Evolutionary conservation across 1,140 invertebrate species (phyloP).

Genomic region (Cotesia chilonis): DNA sequence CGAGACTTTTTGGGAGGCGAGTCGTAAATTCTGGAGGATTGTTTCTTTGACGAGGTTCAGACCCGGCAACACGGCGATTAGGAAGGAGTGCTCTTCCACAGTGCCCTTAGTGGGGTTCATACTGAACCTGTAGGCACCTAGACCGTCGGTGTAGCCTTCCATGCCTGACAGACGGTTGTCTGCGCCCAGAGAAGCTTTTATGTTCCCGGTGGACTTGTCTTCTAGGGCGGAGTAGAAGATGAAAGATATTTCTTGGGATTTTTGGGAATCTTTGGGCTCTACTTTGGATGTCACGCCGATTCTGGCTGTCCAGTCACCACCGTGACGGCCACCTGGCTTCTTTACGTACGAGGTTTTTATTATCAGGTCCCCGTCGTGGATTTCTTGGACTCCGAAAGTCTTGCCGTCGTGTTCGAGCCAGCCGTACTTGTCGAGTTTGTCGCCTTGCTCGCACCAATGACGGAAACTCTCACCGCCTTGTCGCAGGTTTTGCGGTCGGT

Average conservation of each 20-base stretch:
- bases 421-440: conserved; percentile 80
- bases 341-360: conserved; percentile 92
- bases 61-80: conserved; percentile 76
- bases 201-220: conserved; percentile 71
- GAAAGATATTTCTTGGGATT: conserved; percentile 67
- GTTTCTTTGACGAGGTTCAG: conserved; percentile 82
- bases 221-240: conserved; percentile 83
- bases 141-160: conserved; percentile 77
- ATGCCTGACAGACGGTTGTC: conserved; percentile 74
- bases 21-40: conserved; percentile 73
- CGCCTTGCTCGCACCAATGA: conserved; percentile 94
- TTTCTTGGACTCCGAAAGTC: conserved; percentile 91
- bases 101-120: conserved; percentile 64
- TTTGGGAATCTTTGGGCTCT: conserved; percentile 35
- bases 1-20: conserved; percentile 68
- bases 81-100: conserved; percentile 76
- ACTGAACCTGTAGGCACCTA: conserved; percentile 80
- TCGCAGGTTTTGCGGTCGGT: conserved; percentile 75
- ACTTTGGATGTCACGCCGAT: conserved; percentile 72
- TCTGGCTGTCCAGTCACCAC: conserved; percentile 92
- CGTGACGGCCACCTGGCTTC: conserved; percentile 77
- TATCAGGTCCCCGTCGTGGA: conserved; percentile 80
- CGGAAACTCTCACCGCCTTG: conserved; percentile 76
- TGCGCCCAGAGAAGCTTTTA: conserved; percentile 68
- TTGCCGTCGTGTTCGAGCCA: conserved; percentile 94